Conservation (phyloP, 2,797 vertebrate species). For the Mormyrus hasselquistii region DNA sequence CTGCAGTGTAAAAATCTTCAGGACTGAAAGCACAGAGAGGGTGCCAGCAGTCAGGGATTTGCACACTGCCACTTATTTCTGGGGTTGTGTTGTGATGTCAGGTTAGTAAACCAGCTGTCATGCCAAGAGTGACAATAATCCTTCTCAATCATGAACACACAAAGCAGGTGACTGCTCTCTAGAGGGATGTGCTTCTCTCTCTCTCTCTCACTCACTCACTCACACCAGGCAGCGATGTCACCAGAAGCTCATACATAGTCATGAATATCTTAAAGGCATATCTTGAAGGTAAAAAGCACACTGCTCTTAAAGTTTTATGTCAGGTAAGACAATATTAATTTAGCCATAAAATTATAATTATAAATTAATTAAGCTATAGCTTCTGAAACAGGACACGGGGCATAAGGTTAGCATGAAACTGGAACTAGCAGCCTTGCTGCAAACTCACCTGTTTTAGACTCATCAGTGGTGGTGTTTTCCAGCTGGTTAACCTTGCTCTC, state of each 20-base stretch:
- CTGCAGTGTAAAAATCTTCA: constrained; percentile 34
- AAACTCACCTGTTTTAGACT: not conserved
- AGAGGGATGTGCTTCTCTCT: not conserved
- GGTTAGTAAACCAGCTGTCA: not conserved
- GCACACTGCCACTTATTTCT: not conserved
- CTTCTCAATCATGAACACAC: not conserved
- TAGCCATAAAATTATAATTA: too few species aligned
- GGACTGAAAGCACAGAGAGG: constrained; percentile 29
- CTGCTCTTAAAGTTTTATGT: not conserved
- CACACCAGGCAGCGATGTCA: not conserved
- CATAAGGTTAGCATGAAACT: not conserved
- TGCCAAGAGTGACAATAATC: not conserved
- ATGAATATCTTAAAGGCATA: not conserved
- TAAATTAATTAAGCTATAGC: not conserved
- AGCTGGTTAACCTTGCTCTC: not conserved
- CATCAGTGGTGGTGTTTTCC: not conserved
- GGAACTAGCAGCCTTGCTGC: not conserved
- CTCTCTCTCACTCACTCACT: not conserved
- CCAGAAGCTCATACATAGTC: not conserved
- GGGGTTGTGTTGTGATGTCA: not conserved
- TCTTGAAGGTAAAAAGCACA: not conserved
- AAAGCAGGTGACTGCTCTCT: not conserved
- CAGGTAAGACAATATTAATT: not conserved
- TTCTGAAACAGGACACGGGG: not conserved
- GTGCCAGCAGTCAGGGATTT: not conserved